A percentile compares a stretch with the other conserved stretches of the same genome.
These are phyloP conservation scores for Ameiurus melas DNA, from an alignment of 2,113 vertebrate genomes.

Conservation along the genomic window DNA sequence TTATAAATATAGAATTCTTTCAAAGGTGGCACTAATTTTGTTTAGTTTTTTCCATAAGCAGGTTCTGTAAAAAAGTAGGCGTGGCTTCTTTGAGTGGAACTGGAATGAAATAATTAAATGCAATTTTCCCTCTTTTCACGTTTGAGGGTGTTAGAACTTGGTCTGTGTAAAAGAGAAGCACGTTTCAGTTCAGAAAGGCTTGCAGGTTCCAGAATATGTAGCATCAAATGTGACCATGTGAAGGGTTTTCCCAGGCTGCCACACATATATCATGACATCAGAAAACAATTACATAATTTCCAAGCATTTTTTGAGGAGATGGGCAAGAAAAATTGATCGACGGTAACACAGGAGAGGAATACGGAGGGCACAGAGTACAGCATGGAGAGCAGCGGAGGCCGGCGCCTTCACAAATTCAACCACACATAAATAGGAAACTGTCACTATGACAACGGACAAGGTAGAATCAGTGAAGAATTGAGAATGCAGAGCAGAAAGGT, in stretches of 20 bases:
- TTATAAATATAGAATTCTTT: neutral
- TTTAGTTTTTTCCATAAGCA: neutral
- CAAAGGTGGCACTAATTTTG: neutral
- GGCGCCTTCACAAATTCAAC: neutral
- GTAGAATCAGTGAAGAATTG: constrained; percentile 3
- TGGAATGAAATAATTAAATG: neutral
- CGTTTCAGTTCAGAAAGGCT: neutral
- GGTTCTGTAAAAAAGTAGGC: neutral
- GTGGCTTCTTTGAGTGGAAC: neutral
- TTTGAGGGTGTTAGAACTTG: neutral
- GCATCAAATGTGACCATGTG: neutral
- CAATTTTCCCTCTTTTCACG: neutral
- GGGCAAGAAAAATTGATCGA: neutral
- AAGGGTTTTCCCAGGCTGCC: neutral
- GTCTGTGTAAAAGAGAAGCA: neutral
- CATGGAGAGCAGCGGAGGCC: neutral
- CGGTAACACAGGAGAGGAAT: neutral
- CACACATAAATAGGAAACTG: constrained; percentile 8
- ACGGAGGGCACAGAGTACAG: constrained; percentile 3
- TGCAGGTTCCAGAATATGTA: neutral
- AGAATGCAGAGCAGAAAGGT: neutral
- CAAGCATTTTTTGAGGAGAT: neutral
- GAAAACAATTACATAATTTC: neutral
- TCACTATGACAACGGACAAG: constrained; percentile 18
- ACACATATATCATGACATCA: neutral